phyloP scores from a whole-genome alignment of 2,113 vertebrate genomes.

The Aramus guarauna region DNA sequence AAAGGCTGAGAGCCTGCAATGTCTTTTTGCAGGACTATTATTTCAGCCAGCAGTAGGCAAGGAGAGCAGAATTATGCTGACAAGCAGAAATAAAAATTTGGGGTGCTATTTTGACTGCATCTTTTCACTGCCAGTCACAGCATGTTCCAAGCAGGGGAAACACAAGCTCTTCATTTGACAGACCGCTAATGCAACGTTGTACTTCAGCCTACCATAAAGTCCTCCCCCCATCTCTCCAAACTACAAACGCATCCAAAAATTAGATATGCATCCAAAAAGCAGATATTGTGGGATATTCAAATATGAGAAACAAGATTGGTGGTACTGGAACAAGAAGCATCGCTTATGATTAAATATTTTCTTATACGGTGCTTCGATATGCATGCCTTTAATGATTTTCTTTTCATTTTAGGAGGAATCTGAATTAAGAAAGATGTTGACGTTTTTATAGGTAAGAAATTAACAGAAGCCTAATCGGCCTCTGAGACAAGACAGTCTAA shows the following conservation, averaged over 20 bases:
- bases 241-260: background rate
- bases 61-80: background rate
- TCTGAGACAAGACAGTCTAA: background rate
- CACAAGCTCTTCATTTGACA: background rate
- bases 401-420: background rate
- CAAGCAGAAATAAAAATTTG: background rate
- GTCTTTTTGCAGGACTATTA: background rate
- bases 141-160: background rate
- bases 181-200: rapidly evolving
- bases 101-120: background rate
- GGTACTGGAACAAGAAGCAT: background rate
- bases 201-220: background rate
- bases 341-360: background rate
- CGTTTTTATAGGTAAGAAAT: background rate
- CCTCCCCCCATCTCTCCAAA: background rate
- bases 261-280: background rate
- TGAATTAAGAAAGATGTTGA: background rate
- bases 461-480: background rate
- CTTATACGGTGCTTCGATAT: rapidly evolving
- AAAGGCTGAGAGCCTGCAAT: background rate
- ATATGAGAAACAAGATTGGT: background rate
- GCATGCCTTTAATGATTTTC: background rate
- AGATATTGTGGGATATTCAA: background rate
- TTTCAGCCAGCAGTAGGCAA: background rate
- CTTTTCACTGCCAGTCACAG: background rate